These are phyloP conservation scores for Pyrrhia umbra DNA, from an alignment of 2,888 invertebrate genomes.

Conservation along the genomic window DNA sequence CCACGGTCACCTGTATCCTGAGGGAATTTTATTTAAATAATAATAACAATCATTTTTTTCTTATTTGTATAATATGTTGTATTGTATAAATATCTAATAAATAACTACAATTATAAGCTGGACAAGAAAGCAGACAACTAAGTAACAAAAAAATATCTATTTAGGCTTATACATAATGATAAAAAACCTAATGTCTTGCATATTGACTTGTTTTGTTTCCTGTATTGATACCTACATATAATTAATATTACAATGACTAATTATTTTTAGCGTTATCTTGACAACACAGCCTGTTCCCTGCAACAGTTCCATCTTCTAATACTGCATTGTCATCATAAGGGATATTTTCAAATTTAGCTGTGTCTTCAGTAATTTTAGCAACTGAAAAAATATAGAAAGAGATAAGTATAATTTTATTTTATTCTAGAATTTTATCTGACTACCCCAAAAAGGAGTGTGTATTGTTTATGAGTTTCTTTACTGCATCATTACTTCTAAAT, in stretches of 20 bases:
- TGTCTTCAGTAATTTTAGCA: conserved; percentile 91
- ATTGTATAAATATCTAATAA: too few species aligned
- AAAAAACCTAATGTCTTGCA: background rate
- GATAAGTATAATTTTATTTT: too few species aligned
- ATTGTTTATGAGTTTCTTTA: too few species aligned
- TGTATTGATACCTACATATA: background rate
- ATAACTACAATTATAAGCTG: background rate
- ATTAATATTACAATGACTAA: conserved; percentile 33
- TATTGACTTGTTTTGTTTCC: background rate
- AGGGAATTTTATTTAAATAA: too few species aligned
- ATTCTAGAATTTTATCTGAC: too few species aligned
- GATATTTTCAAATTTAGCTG: conserved; percentile 91
- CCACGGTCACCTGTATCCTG: too few species aligned
- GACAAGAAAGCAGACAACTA: background rate
- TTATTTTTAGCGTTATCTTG: conserved; percentile 73
- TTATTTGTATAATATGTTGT: too few species aligned
- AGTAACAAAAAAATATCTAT: conserved; percentile 6
- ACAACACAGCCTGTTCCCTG: conserved; percentile 72
- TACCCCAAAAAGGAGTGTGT: too few species aligned
- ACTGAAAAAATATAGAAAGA: too few species aligned
- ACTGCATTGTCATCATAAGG: conserved; percentile 89
- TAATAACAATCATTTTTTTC: too few species aligned
- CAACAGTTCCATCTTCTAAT: conserved; percentile 73
- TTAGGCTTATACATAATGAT: background rate
- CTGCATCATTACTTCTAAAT: too few species aligned